Base-by-base conservation (phyloP, 2,797 vertebrate genomes). In the Rhabdomys pumilio region DNA sequence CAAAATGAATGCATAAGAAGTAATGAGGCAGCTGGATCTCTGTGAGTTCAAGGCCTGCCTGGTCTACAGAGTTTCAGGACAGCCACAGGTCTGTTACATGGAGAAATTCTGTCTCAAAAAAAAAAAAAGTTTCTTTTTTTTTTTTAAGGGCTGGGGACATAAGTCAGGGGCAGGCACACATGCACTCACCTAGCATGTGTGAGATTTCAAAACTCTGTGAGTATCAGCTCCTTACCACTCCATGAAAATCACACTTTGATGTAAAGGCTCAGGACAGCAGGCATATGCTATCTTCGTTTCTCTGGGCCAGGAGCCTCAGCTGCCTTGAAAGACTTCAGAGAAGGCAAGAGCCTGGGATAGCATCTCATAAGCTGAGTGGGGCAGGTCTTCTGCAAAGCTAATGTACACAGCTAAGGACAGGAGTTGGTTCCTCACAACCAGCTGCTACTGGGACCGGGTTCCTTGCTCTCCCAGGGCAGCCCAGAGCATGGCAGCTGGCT, bases 191-290 rank as follows among this genome's bases (percentile, higher is more conserved):
- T 38, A 10, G 63, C 1, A 19, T 41, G 63, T 34, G 31, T 67
- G 38, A 75, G 20, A 44, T 41, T 24, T 75, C 72, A 69, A n/a
- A 69, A n/a, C 67, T 34, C 65, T n/a, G 34, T 19, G n/a, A 19
- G 67, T 69, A 50, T 79, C 59, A 15, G 2, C 24, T 72, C 69
- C 11, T n/a, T 59, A 90, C 47, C 38, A 44, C 69, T 65, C 0
- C 59, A 0, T 90, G 91, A 93, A 93, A 91, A 29, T 95, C 53
- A 61, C 34, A 17, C 61, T 47, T 15, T 61, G 24, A n/a, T 57
- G 34, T 85, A 82, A 41, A 22, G 19, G 47, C 55, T 83, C 50
- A 20, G 47, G 59, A 61, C 2, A 61, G 83, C 24, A 73, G 53
- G 83, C 77, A 22, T 47, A 10, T 75, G 73, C 90, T 38, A 80